These are phyloP conservation scores for Tetramorium parvispinum DNA, from an alignment of 1,140 invertebrate species.

Conservation along the genomic window DNA sequence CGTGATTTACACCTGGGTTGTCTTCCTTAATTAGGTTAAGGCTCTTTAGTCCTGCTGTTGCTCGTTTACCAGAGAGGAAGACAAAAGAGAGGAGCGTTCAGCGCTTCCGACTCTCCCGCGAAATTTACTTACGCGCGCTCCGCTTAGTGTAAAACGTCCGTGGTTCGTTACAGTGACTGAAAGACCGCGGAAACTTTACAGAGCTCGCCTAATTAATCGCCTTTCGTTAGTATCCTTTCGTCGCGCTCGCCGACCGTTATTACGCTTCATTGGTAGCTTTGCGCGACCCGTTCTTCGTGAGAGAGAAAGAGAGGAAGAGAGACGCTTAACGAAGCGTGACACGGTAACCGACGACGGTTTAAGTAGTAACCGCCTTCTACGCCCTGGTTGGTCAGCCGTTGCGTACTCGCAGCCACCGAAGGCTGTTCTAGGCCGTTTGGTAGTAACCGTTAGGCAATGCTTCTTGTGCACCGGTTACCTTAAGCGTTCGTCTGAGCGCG, in stretches of 20 bases:
- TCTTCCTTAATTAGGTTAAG: constrained; percentile 79
- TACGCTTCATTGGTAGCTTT: constrained; percentile 44
- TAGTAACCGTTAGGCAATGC: constrained; percentile 68
- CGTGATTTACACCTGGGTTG: constrained; percentile 76
- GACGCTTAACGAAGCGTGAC: constrained; percentile 54
- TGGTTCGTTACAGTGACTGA: constrained; percentile 18
- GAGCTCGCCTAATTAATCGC: constrained; percentile 46
- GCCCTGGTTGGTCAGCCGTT: constrained; percentile 73
- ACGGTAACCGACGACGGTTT: constrained; percentile 58
- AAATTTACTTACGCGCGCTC: constrained; percentile 56
- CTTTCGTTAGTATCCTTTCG: constrained; percentile 49
- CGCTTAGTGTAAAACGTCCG: constrained; percentile 20
- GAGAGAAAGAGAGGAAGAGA: not conserved
- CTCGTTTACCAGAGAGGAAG: constrained; percentile 19
- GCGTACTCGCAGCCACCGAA: constrained; percentile 68
- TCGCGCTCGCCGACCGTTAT: constrained; percentile 1
- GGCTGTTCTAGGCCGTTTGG: constrained; percentile 79
- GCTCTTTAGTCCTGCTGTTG: constrained; percentile 43
- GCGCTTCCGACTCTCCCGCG: constrained; percentile 62
- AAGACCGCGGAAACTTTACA: constrained; percentile 24
- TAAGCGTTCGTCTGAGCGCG: constrained; percentile 63
- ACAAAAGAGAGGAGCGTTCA: not conserved
- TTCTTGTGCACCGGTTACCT: constrained; percentile 71
- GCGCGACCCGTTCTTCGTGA: not conserved
- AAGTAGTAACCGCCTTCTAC: constrained; percentile 73